Evolutionary conservation across 2,797 vertebrate species (phyloP), one percentile per base, ranked within the genome.

Genomic region (Choloepus didactylus): DNA sequence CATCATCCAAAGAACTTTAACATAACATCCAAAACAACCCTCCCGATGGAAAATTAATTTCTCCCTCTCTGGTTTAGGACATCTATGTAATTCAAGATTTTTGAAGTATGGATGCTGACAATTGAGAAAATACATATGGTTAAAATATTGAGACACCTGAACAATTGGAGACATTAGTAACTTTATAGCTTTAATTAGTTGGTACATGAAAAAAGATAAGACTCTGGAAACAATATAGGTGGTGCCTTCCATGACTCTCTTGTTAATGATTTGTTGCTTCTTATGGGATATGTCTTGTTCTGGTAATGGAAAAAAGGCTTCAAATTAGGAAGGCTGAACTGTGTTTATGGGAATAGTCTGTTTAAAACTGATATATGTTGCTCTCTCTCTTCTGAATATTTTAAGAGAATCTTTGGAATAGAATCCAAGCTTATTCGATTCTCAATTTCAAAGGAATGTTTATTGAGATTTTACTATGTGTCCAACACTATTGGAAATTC

Each of bases 391-490:
- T 94, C 59, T 31, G 49, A 35, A 27, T 77, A 88, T 70, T 59
- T 0, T 76, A 67, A 73, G 12, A 60, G 75, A 64, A 25, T 49
- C 19, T 77, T 93, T 66, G 54, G 35, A 75, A 77, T 41, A n/a
- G 2, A 66, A 70, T 59, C 12, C 8, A 23, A 41, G 21, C 46
- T 76, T 92, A 89, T 41, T 89, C 44, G 69, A 62, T 38, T 89
- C 82, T 76, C 66, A 83, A 72, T 66, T 83, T 59, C 82, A n/a
- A 49, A 27, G 67, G 38, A 89, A 76, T 89, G 89, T 62, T 89
- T 93, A 51, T 41, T 89, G 60, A 84, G 56, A n/a, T n/a, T 82
- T 76, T 94, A 83, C 64, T 62, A 49, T 77, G 15, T 81, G 35
- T 31, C 25, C 2, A 76, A 6, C 15, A 60, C 15, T 59, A 35